Percentiles rank a stretch among this genome's conserved stretches.
Conservation (phyloP, 1,140 invertebrate species). For the Drosophila lini region DNA sequence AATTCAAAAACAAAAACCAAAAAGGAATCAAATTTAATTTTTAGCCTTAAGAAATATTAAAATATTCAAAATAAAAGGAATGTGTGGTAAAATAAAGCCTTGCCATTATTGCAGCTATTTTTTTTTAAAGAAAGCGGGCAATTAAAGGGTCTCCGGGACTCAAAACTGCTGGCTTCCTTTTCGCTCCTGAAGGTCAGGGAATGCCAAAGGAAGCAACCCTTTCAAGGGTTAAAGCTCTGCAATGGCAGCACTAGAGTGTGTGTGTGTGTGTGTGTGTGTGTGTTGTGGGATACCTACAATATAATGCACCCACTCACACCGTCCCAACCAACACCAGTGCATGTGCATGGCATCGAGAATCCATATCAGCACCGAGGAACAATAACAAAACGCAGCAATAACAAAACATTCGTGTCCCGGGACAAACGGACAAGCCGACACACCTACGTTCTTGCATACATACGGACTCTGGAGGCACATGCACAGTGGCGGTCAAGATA, state of each 20-base stretch:
- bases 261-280: constrained; percentile 20
- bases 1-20: background rate
- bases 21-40: background rate
- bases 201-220: constrained; percentile 36
- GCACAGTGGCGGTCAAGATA: background rate
- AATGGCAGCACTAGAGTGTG: constrained; percentile 3
- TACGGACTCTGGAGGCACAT: constrained; percentile 30
- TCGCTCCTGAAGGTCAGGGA: constrained; percentile 30
- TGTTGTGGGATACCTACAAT: constrained; percentile 40
- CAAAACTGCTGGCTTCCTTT: constrained; percentile 20
- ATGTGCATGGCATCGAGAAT: constrained; percentile 45
- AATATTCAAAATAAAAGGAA: background rate
- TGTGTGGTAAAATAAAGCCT: background rate
- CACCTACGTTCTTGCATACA: constrained; percentile 50
- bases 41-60: background rate
- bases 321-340: constrained; percentile 10
- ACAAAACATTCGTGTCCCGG: constrained; percentile 63
- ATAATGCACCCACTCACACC: constrained; percentile 32
- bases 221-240: constrained; percentile 26
- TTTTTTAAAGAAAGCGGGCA: constrained; percentile 2
- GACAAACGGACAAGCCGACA: constrained; percentile 50
- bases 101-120: background rate
- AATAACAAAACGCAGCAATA: constrained; percentile 57
- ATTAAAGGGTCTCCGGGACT: constrained; percentile 22
- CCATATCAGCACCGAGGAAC: constrained; percentile 70